These are phyloP conservation scores for Protonibea diacanthus DNA, from an alignment of 2,797 vertebrate species.

Conservation along the genomic window DNA sequence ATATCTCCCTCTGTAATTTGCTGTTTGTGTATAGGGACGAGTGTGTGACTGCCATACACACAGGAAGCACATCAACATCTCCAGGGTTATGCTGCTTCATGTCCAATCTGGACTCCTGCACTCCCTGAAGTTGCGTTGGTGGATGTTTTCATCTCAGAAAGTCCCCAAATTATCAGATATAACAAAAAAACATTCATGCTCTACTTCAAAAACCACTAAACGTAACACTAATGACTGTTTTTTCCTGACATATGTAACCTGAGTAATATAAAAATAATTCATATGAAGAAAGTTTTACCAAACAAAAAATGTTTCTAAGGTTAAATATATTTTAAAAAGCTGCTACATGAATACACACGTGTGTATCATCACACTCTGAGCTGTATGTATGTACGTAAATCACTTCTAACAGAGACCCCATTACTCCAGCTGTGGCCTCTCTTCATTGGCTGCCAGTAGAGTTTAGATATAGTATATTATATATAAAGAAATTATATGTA, in stretches of 20 bases:
- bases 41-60: conserved; percentile 17
- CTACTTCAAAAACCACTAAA: neutral
- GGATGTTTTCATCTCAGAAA: neutral
- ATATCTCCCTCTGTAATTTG: neutral
- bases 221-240: neutral
- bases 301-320: neutral
- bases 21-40: neutral
- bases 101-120: no score
- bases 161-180: no score
- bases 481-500: neutral
- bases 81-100: neutral
- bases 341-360: no score
- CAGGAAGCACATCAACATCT: conserved; percentile 27
- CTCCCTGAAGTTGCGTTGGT: neutral
- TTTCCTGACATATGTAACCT: neutral
- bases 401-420: no score
- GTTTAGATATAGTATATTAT: neutral
- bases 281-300: neutral
- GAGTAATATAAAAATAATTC: no score
- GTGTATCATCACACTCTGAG: no score
- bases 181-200: neutral
- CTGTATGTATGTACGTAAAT: neutral
- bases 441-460: neutral
- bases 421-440: neutral
- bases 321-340: neutral